Base-by-base conservation (phyloP, 2,888 invertebrate species). In the Rotaria magnacalcarata region DNA sequence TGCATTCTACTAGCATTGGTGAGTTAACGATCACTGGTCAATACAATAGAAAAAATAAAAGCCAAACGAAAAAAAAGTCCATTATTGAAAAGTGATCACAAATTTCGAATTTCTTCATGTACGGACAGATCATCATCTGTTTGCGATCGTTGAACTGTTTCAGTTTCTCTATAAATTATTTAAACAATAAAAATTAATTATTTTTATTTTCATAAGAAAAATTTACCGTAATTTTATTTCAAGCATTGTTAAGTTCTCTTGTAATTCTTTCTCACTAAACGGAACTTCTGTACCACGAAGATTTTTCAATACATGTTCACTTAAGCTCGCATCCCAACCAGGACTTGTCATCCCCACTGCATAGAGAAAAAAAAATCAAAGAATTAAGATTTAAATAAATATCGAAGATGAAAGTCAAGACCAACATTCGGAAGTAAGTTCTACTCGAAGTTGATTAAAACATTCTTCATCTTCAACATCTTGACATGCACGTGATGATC, bases 401-500 rank as follows among this genome's bases (percentile, higher is more conserved):
- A 21, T 54, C 1, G 5, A 67, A 8, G 5, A 14, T 34, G 3
- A 34, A 34, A 43, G 7, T 75, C 7, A 0, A 80, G 24, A 80
- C 80, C 2, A 47, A 80, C 80, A 80, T 47, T 80, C 47, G 4
- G 80, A 80, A 80, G n/a, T 47, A 86, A 84, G 85, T 85, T 86
- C 86, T 27, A 80, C 84, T 7, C 85, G 43, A 74, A 86, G 80
- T 34, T 85, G 74, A 56, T 85, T 85, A 56, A 86, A 86, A 54
- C 74, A 86, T 50, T 60, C 41, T 27, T 80, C 85, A 60, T 86
- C 86, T 24, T 85, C 75, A n/a, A 85, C 86, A 50, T 86, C 85
- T 84, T 86, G 86, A 52, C 75, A 86, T n/a, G 85, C 41, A 74
- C 85, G 54, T 50, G 86, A 86, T 41, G 85, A 85, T 21, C 86